Percentiles rank a stretch among this genome's conserved stretches.
phyloP scores from a whole-genome alignment of 2,797 vertebrate genomes.

The Malurus leucopterus region DNA sequence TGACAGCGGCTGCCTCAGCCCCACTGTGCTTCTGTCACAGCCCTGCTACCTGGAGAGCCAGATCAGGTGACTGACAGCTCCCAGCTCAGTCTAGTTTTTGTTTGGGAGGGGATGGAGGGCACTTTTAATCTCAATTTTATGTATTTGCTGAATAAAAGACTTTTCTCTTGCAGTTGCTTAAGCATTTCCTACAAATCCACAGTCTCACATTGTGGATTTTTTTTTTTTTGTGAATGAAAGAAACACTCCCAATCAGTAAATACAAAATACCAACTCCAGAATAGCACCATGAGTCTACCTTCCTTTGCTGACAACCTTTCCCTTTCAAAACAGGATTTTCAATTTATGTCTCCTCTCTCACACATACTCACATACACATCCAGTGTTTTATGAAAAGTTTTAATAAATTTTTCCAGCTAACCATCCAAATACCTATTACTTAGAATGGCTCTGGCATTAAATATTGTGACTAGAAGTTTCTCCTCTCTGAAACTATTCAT shows the following conservation, averaged over 20 bases:
- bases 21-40: neutral
- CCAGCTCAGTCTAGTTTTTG: no score
- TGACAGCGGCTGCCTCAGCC: neutral
- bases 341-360: neutral
- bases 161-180: neutral
- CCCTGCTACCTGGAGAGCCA: accelerated
- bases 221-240: neutral
- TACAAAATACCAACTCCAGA: neutral
- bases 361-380: neutral
- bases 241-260: neutral
- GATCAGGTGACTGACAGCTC: neutral
- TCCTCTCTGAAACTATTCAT: neutral
- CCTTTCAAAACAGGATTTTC: neutral
- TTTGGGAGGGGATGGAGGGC: neutral
- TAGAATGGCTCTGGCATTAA: neutral
- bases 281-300: neutral
- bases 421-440: neutral
- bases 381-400: neutral
- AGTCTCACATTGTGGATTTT: neutral
- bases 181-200: neutral
- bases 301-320: neutral
- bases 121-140: neutral
- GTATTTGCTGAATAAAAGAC: neutral
- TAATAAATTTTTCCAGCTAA: neutral
- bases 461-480: neutral